Conservation (phyloP, 2,797 vertebrate species). For the Mionectes olivaceus region DNA sequence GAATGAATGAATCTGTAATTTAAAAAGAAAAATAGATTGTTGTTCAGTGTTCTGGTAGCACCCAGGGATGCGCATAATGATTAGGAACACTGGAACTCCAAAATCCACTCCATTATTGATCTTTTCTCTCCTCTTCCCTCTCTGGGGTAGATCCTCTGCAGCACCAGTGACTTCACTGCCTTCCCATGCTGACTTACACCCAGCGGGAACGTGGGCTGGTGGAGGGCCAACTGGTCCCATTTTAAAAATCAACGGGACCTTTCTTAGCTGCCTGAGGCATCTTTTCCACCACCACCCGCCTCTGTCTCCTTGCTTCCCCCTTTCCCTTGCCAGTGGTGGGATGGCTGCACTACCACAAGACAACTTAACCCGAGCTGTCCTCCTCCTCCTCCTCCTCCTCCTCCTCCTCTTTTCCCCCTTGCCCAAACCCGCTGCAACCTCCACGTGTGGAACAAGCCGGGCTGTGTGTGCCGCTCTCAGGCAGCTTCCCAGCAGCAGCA, state of each 20-base stretch:
- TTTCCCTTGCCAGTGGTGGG: background rate
- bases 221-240: background rate
- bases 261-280: constrained; percentile 40
- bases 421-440: background rate
- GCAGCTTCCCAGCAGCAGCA: constrained; percentile 70
- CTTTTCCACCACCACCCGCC: constrained; percentile 15
- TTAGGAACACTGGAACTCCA: background rate
- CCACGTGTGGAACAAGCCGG: constrained; percentile 67
- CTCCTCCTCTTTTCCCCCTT: background rate
- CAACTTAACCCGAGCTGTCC: background rate
- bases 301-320: background rate
- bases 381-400: background rate
- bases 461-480: constrained; percentile 69
- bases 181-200: background rate
- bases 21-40: background rate
- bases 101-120: background rate
- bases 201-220: background rate
- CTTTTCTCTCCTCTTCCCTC: background rate
- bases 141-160: background rate
- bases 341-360: constrained; percentile 1
- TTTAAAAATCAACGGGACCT: constrained; percentile 31
- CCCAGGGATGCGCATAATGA: rapidly evolving
- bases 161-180: background rate
- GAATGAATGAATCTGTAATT: background rate
- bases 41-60: background rate